phyloP scores from a whole-genome alignment of 1,140 invertebrate genomes.

The Achroia grisella region DNA sequence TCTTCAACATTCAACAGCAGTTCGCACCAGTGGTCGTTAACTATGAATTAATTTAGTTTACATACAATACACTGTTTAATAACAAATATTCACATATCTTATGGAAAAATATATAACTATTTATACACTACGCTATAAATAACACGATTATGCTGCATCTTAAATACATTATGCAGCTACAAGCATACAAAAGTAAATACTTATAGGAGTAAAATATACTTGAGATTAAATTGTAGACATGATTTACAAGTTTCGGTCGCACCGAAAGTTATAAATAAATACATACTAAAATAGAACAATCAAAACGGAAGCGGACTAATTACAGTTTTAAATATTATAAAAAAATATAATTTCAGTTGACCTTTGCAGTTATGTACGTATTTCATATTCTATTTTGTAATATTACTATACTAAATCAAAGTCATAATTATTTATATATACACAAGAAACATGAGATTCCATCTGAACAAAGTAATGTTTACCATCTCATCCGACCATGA shows the following conservation, averaged over 20 bases:
- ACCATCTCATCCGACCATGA: neutral
- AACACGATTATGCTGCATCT: slow-evolving; percentile 6
- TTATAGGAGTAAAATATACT: no score
- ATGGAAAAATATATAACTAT: slow-evolving; percentile 66
- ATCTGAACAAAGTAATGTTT: slow-evolving; percentile 11
- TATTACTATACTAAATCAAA: no score
- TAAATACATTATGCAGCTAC: neutral
- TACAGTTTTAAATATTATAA: slow-evolving; percentile 10
- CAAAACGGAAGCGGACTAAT: no score
- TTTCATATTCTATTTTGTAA: no score
- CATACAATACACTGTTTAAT: slow-evolving; percentile 21
- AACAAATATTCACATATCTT: slow-evolving; percentile 47
- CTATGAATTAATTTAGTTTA: slow-evolving; percentile 49
- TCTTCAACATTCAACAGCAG: slow-evolving; percentile 70
- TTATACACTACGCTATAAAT: slow-evolving; percentile 16
- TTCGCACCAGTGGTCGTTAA: slow-evolving; percentile 67
- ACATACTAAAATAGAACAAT: no score
- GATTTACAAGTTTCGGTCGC: no score
- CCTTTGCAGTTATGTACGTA: no score
- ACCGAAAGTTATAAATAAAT: no score
- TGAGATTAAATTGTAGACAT: no score
- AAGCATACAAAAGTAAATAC: neutral
- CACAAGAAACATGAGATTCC: slow-evolving; percentile 40
- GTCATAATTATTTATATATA: slow-evolving; percentile 13
- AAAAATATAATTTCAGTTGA: slow-evolving; percentile 29